Evolutionary conservation across 2,888 invertebrate genomes (phyloP).

Genomic region (Drosophila stalkeri): DNA sequence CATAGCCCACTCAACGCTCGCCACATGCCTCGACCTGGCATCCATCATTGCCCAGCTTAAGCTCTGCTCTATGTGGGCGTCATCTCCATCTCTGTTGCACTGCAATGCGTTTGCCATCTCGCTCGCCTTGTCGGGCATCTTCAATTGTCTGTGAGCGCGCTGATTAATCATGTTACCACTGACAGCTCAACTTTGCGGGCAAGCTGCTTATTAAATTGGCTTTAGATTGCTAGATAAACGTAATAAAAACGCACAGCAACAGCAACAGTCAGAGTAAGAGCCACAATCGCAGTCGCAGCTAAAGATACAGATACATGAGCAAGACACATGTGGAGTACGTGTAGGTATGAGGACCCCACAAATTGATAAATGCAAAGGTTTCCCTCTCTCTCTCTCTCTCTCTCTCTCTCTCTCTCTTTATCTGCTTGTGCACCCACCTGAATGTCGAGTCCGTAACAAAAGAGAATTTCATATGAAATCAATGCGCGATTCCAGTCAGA

Average conservation of each 20-base stretch:
- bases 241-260: conserved; percentile 46
- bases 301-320: conserved; percentile 19
- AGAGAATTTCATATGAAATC: conserved; percentile 54
- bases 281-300: conserved; percentile 1
- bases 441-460: conserved; percentile 37
- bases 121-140: conserved; percentile 50
- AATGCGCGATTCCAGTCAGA: conserved; percentile 68
- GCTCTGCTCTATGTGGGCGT: conserved; percentile 47
- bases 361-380: conserved; percentile 74
- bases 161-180: conserved; percentile 79
- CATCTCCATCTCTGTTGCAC: conserved; percentile 7
- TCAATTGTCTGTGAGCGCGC: conserved; percentile 67
- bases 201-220: conserved; percentile 79
- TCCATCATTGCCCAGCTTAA: conserved; percentile 41
- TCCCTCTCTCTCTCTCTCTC: conserved; percentile 29
- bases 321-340: conserved; percentile 52
- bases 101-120: not conserved
- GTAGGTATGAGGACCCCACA: conserved; percentile 77
- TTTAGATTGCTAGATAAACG: conserved; percentile 77
- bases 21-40: conserved; percentile 47
- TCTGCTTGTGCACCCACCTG: conserved; percentile 67
- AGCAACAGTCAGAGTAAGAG: conserved; percentile 8
- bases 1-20: conserved; percentile 48
- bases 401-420: conserved; percentile 28
- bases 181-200: conserved; percentile 78